A percentile compares a stretch with the other conserved stretches of the same genome.
Evolutionary conservation across 2,888 invertebrate species (phyloP).

Genomic region (Lycophotia porphyrea): DNA sequence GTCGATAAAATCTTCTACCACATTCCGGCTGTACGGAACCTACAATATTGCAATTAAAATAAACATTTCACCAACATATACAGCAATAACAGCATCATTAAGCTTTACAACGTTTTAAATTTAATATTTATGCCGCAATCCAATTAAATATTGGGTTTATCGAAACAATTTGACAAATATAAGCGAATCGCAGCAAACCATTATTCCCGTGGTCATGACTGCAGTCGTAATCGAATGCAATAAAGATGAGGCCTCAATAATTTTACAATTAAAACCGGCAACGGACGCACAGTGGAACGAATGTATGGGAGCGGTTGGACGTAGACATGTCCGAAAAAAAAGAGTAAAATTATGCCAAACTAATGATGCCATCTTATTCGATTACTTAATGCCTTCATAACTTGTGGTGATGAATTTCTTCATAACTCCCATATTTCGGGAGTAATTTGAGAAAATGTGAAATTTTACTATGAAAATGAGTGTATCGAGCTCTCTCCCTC

Average conservation of each 20-base stretch:
- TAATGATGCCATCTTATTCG: no score
- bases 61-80: constrained; percentile 34
- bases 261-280: constrained; percentile 72
- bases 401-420: no score
- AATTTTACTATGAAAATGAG: no score
- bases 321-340: no score
- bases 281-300: no score
- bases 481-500: no score
- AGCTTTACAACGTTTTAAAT: constrained; percentile 41
- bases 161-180: constrained; percentile 56
- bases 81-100: constrained; percentile 37
- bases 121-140: constrained; percentile 49
- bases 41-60: constrained; percentile 45
- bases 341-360: no score
- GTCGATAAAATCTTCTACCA: constrained; percentile 46
- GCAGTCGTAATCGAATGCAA: constrained; percentile 59
- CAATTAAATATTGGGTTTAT: constrained; percentile 52
- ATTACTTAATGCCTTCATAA: no score
- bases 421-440: no score
- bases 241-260: constrained; percentile 68
- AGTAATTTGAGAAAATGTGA: no score
- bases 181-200: constrained; percentile 40
- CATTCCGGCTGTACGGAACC: not conserved
- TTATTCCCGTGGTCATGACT: constrained; percentile 50
- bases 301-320: no score